phyloP scores from a whole-genome alignment of 2,888 invertebrate genomes.

The Drosophila paracracens region DNA sequence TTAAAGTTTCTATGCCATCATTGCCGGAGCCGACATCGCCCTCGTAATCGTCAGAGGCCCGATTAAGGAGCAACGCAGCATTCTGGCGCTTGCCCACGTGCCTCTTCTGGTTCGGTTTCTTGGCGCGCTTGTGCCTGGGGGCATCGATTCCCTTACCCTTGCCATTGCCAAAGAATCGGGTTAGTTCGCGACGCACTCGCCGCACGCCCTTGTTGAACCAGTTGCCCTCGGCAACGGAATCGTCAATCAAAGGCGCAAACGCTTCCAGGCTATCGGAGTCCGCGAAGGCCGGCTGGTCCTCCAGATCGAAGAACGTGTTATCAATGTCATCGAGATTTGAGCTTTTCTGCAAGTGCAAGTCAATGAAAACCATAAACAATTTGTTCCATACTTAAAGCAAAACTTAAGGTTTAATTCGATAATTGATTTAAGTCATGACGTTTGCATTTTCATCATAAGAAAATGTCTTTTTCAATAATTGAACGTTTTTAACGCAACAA shows the following conservation, averaged over 20 bases:
- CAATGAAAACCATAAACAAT: neutral
- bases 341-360: slow-evolving; percentile 58
- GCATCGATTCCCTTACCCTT: slow-evolving; percentile 19
- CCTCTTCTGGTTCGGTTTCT: slow-evolving; percentile 7
- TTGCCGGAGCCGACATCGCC: slow-evolving; percentile 67
- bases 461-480: neutral
- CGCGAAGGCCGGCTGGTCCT: slow-evolving; percentile 67
- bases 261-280: slow-evolving; percentile 16
- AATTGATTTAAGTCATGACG: neutral
- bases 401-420: neutral
- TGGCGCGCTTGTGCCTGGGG: slow-evolving; percentile 26
- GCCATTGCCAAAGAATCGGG: slow-evolving; percentile 71
- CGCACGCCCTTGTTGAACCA: slow-evolving; percentile 79
- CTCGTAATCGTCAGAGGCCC: slow-evolving; percentile 55
- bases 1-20: slow-evolving; percentile 38
- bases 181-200: slow-evolving; percentile 81
- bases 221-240: slow-evolving; percentile 47
- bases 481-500: neutral
- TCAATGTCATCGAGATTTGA: slow-evolving; percentile 62
- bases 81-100: slow-evolving; percentile 24
- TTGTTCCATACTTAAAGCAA: neutral
- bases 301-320: slow-evolving; percentile 69
- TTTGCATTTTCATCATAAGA: neutral
- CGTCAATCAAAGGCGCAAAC: slow-evolving; percentile 47
- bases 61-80: slow-evolving; percentile 41